These are phyloP conservation scores for Lipophrys pholis DNA, from an alignment of 2,113 vertebrate species.

Conservation along the genomic window DNA sequence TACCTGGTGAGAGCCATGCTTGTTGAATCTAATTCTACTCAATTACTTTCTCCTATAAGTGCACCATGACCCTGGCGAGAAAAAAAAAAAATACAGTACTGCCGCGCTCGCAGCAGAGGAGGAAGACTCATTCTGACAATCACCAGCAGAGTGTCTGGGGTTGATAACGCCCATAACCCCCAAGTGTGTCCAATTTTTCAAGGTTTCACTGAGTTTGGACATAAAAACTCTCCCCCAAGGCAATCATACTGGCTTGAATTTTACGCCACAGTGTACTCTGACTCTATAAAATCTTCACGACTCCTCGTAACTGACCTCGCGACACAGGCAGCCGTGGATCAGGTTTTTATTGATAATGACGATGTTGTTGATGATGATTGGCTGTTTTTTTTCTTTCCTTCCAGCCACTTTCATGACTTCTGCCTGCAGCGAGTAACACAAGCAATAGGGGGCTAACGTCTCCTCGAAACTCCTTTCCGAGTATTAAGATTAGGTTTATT, in stretches of 20 bases:
- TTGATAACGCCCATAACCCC: conserved; percentile 48
- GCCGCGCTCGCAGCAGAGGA: conserved; percentile 19
- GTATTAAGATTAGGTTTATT: conserved; percentile 69
- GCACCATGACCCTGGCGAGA: conserved; percentile 25
- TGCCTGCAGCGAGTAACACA: conserved; percentile 52
- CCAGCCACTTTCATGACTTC: conserved; percentile 38
- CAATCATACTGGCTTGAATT: conserved; percentile 54
- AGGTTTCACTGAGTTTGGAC: conserved; percentile 49
- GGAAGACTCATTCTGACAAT: conserved; percentile 40
- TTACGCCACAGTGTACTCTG: conserved; percentile 60
- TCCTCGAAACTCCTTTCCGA: conserved; percentile 56
- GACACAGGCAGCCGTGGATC: conserved; percentile 44
- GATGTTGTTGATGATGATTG: conserved; percentile 59
- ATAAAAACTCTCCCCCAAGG: conserved; percentile 50
- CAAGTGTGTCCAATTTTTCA: conserved; percentile 49
- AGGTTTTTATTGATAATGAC: conserved; percentile 61
- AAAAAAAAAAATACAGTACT: conserved; percentile 30
- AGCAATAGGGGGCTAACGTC: conserved; percentile 56
- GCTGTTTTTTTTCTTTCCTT: conserved; percentile 47
- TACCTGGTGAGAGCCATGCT: conserved; percentile 18
- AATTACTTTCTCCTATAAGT: conserved; percentile 51
- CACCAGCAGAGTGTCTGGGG: conserved; percentile 37
- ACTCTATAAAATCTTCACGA: conserved; percentile 70
- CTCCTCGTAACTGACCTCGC: conserved; percentile 58
- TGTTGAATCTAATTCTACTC: conserved; percentile 55